A percentile compares a stretch with the other conserved stretches of the same genome.
These are phyloP conservation scores for Brassicogethes aeneus DNA, from an alignment of 2,888 invertebrate species.

Conservation along the genomic window DNA sequence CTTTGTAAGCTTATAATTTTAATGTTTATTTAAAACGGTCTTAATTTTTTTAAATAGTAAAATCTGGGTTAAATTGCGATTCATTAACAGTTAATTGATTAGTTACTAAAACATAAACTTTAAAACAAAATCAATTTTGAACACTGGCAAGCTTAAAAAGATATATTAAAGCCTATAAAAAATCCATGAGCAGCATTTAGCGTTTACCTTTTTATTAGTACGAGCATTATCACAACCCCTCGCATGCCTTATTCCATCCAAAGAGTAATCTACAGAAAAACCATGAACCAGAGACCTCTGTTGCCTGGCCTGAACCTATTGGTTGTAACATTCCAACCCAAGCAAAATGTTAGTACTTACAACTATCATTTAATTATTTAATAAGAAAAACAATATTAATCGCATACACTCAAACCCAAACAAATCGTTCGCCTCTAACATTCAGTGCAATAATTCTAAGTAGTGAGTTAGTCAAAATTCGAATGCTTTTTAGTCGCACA, in stretches of 20 bases:
- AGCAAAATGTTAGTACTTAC: slow-evolving; percentile 34
- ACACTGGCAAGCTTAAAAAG: no score
- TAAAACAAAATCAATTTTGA: no score
- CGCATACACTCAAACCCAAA: background rate
- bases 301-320: slow-evolving; percentile 42
- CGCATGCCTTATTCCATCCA: slow-evolving; percentile 44
- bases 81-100: no score
- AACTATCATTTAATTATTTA: slow-evolving; percentile 12
- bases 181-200: no score
- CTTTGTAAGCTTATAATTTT: no score
- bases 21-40: no score
- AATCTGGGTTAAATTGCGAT: no score
- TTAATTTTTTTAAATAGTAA: no score
- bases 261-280: slow-evolving; percentile 43
- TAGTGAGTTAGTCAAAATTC: background rate
- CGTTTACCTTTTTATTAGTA: slow-evolving; percentile 36
- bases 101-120: no score
- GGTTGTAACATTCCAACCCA: slow-evolving; percentile 36
- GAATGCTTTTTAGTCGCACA: background rate
- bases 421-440: background rate
- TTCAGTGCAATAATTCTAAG: background rate
- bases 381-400: slow-evolving; percentile 6
- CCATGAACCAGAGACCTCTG: slow-evolving; percentile 41
- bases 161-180: no score
- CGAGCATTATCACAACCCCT: slow-evolving; percentile 39